Conservation (phyloP, 2,888 invertebrate genomes). For the Emmelina monodactyla region DNA sequence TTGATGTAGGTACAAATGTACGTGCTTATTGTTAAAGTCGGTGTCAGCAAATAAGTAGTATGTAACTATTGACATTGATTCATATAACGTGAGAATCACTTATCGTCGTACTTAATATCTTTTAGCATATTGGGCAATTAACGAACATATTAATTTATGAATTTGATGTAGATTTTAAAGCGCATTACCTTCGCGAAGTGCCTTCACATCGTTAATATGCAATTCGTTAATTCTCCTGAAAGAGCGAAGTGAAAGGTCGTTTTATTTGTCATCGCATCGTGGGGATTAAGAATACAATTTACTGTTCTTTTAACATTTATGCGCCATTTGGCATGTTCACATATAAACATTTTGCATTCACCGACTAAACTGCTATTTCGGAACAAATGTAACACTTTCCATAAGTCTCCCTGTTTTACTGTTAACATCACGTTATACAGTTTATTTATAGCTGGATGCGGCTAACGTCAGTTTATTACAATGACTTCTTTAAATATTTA, state of each 20-base stretch:
- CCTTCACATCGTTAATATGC: too few species aligned
- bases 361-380: constrained; percentile 23
- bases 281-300: constrained; percentile 40
- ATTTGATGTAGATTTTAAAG: too few species aligned
- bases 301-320: constrained; percentile 47
- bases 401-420: constrained; percentile 6
- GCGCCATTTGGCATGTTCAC: constrained; percentile 43
- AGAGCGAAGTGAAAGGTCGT: constrained; percentile 45
- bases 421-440: constrained; percentile 4
- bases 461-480: neutral
- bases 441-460: constrained; percentile 1
- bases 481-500: too few species aligned
- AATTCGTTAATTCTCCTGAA: constrained; percentile 15
- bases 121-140: too few species aligned
- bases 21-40: too few species aligned
- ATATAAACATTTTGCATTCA: constrained; percentile 28
- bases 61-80: too few species aligned
- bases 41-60: too few species aligned
- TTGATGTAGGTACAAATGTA: too few species aligned
- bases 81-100: too few species aligned
- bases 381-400: constrained; percentile 20
- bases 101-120: too few species aligned
- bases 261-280: constrained; percentile 40
- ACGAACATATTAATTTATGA: too few species aligned
- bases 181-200: too few species aligned